Evolutionary conservation across 2,888 invertebrate species (phyloP), one percentile per base, ranked within the genome.

Genomic region (Loripinus fragilis): DNA sequence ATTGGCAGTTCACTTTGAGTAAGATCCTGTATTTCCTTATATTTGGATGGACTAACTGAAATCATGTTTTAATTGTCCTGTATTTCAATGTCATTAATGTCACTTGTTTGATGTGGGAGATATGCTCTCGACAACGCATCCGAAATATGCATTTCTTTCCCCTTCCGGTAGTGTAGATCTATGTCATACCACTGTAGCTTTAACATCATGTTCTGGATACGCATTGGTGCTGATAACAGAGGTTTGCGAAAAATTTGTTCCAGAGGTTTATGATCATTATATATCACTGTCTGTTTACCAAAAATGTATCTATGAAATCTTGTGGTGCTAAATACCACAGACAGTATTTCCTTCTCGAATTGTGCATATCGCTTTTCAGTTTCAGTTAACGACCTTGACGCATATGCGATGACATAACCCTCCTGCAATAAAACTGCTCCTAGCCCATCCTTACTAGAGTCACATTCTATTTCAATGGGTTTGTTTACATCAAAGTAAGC

Each of bases 141-240:
- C n/a, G n/a, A n/a, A n/a, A n/a, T n/a, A n/a, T n/a, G n/a, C n/a
- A n/a, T n/a, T n/a, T n/a, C n/a, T n/a, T n/a, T n/a, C n/a, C n/a
- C n/a, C n/a, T 42, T 84, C n/a, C n/a, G n/a, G n/a, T n/a, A n/a
- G n/a, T n/a, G n/a, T n/a, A n/a, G n/a, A n/a, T n/a, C n/a, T n/a
- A n/a, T n/a, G 64, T 87, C 78, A 75, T 76, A 87, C 48, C 60
- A 60, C 55, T 85, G 87, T 10, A 83, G 38, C 25, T 77, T 68
- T 23, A 89, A 68, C 17, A 87, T 33, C 85, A 89, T 86, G n/a
- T 81, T 52, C 72, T 87, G 87, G 12, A 88, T 69, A 15, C 87
- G 42, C 48, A 50, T 73, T 38, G 81, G 86, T 30, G 83, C 85
- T 45, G 64, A 52, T 15, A 65, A 38, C 15, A 86, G 50, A 7